Conservation (phyloP, 1,140 invertebrate species). For the Teleogryllus occipitalis region DNA sequence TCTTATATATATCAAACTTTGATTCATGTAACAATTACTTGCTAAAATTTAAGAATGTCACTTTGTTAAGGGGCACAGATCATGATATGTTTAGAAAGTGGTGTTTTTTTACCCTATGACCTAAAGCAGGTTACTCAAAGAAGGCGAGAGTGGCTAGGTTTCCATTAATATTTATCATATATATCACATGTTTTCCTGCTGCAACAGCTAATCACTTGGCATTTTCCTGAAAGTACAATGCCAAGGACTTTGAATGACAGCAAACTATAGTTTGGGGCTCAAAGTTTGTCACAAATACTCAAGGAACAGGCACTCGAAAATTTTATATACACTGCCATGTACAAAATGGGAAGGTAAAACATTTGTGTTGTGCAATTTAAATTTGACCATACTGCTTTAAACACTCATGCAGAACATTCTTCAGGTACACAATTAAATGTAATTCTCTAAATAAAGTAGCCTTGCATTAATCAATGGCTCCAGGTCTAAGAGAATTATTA, state of each 20-base stretch:
- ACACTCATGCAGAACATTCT: background rate
- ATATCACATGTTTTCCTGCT: slow-evolving; percentile 30
- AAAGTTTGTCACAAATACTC: slow-evolving; percentile 7
- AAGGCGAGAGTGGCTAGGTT: slow-evolving; percentile 40
- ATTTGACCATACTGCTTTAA: background rate
- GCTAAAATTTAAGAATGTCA: slow-evolving; percentile 40
- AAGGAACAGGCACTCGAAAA: slow-evolving; percentile 14
- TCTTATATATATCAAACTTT: slow-evolving; percentile 39
- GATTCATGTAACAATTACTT: slow-evolving; percentile 34
- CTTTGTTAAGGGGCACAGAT: slow-evolving; percentile 41
- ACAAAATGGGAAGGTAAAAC: background rate
- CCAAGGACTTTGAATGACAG: slow-evolving; percentile 13
- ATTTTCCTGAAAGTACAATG: slow-evolving; percentile 6
- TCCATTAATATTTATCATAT: slow-evolving; percentile 25
- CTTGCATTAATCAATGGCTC: too few relatives aligned
- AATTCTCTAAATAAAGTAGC: too few relatives aligned
- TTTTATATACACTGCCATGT: slow-evolving; percentile 24
- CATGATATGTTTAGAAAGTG: slow-evolving; percentile 43
- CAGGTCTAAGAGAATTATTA: too few relatives aligned
- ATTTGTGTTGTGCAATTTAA: background rate
- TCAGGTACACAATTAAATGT: background rate
- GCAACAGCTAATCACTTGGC: slow-evolving; percentile 14
- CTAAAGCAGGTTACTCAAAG: slow-evolving; percentile 35
- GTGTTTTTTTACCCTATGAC: slow-evolving; percentile 36
- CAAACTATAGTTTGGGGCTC: slow-evolving; percentile 15